These are phyloP conservation scores for Macrocentrus cingulum DNA, from an alignment of 1,140 invertebrate genomes.

Conservation along the genomic window DNA sequence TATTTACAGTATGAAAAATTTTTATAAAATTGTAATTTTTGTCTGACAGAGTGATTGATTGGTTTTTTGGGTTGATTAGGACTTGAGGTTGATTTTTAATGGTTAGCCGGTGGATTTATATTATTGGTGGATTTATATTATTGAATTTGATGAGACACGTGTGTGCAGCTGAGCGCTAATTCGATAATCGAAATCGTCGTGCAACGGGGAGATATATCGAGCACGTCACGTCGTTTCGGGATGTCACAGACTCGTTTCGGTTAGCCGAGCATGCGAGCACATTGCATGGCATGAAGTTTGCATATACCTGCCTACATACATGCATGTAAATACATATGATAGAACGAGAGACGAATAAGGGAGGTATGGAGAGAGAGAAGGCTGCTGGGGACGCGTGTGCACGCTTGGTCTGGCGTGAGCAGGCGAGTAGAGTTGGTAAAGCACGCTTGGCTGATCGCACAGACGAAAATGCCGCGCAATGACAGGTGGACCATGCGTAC, in stretches of 20 bases:
- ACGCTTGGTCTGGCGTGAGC: background rate
- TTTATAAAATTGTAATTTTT: no score
- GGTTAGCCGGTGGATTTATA: no score
- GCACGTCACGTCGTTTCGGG: slow-evolving; percentile 8
- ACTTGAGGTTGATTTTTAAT: no score
- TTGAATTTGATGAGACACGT: slow-evolving; percentile 13
- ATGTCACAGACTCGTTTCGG: slow-evolving; percentile 15
- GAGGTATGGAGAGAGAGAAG: no score
- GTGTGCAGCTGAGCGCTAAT: slow-evolving; percentile 10
- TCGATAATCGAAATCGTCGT: slow-evolving; percentile 20
- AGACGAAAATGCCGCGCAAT: background rate
- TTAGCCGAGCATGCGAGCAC: slow-evolving; percentile 7
- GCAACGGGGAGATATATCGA: slow-evolving; percentile 10
- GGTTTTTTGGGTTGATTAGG: no score
- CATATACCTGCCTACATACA: slow-evolving; percentile 10
- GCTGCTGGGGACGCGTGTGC: slow-evolving; percentile 11
- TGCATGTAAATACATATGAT: slow-evolving; percentile 1
- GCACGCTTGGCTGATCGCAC: slow-evolving; percentile 15
- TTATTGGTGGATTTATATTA: no score
- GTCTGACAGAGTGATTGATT: no score
- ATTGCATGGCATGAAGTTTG: slow-evolving; percentile 9
- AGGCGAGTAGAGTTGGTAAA: slow-evolving; percentile 8
- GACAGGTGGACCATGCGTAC: slow-evolving; percentile 3
- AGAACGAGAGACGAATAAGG: no score
- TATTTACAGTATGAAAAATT: no score